phyloP scores from a whole-genome alignment of 2,888 invertebrate species.

The Torymus auratus region DNA sequence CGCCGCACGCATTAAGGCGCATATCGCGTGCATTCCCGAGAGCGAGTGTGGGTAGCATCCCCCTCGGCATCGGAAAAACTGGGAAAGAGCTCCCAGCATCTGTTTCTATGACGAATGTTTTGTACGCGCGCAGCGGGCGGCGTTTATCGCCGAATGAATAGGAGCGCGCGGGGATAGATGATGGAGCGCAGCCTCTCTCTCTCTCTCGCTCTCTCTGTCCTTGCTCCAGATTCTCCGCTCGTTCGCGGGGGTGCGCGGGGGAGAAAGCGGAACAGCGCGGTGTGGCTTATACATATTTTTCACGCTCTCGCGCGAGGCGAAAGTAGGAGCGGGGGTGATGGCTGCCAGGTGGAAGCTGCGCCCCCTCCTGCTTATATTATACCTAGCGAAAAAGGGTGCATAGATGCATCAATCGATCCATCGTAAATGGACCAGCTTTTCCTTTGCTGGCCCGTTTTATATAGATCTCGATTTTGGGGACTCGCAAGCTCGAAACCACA shows the following conservation, averaged over 20 bases:
- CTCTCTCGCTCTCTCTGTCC: slow-evolving; percentile 61
- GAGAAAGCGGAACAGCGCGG: neutral
- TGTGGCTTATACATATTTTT: no score
- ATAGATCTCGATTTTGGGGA: no score
- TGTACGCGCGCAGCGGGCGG: slow-evolving; percentile 23
- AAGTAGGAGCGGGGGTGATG: neutral
- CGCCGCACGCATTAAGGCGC: neutral
- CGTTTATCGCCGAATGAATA: slow-evolving; percentile 45
- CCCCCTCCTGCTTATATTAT: no score
- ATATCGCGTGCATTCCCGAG: no score
- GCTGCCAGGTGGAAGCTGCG: neutral
- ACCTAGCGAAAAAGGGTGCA: no score
- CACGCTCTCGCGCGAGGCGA: neutral
- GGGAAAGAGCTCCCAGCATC: slow-evolving; percentile 39
- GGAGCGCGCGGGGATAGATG: neutral
- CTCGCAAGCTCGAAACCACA: no score
- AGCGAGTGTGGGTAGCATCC: no score
- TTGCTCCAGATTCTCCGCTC: slow-evolving; percentile 67
- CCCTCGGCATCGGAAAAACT: slow-evolving; percentile 19
- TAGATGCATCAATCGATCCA: no score
- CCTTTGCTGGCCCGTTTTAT: no score
- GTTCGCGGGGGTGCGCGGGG: slow-evolving; percentile 45
- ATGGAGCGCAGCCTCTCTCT: no score
- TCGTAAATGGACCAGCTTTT: no score
- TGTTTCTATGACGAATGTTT: slow-evolving; percentile 56